These are phyloP conservation scores for Nycticryphes semicollaris DNA, from an alignment of 2,113 vertebrate species.

Conservation along the genomic window DNA sequence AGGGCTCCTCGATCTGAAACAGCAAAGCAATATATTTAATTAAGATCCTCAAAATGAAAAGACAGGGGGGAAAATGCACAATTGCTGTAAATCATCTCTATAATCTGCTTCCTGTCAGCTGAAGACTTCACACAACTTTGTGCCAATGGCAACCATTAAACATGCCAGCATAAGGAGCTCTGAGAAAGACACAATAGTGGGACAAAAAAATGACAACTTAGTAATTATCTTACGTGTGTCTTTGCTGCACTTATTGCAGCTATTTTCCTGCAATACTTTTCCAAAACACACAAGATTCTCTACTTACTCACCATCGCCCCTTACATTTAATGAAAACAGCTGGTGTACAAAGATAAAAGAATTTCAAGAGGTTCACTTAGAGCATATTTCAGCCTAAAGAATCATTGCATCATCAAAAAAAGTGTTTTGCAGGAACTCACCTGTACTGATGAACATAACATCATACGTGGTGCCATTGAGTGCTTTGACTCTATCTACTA, in stretches of 20 bases:
- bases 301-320: not conserved
- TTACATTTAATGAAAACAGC: not conserved
- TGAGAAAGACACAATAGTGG: not conserved
- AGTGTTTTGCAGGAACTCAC: slow-evolving; percentile 63
- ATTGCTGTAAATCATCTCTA: not conserved
- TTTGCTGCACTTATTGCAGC: not conserved
- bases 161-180: not conserved
- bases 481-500: slow-evolving; percentile 86
- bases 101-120: not conserved
- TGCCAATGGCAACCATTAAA: not conserved
- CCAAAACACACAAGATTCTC: not conserved
- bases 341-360: not conserved
- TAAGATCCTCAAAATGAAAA: not conserved
- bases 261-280: not conserved
- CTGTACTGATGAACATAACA: slow-evolving; percentile 91
- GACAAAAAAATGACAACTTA: not conserved
- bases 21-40: not conserved
- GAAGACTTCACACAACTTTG: not conserved
- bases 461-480: slow-evolving; percentile 87
- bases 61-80: not conserved
- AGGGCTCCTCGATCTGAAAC: slow-evolving; percentile 87
- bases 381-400: not conserved
- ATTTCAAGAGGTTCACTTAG: not conserved
- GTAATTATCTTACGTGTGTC: not conserved
- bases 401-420: not conserved